Conservation (phyloP, 2,888 invertebrate genomes). For the Pseudoips prasinana region DNA sequence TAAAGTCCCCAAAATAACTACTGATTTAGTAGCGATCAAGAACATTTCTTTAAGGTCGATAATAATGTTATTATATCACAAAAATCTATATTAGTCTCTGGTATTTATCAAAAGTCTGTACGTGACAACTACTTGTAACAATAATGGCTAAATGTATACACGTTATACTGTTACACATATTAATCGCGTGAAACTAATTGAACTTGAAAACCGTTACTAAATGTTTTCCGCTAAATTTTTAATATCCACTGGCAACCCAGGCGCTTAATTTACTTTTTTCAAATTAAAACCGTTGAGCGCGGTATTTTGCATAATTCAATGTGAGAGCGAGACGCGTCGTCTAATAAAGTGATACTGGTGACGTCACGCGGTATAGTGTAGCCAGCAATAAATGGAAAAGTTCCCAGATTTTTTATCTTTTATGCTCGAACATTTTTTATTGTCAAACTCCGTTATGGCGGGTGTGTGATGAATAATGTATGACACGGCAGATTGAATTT, state of each 20-base stretch:
- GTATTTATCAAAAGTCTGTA: no score
- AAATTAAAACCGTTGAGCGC: conserved; percentile 34
- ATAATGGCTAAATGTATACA: no score
- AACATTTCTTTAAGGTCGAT: no score
- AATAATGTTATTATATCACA: no score
- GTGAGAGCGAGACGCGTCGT: conserved; percentile 23
- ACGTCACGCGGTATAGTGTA: conserved; percentile 26
- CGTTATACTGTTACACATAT: not conserved
- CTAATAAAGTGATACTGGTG: conserved; percentile 20
- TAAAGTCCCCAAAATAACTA: no score
- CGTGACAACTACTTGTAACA: no score
- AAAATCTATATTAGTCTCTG: no score
- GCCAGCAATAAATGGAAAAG: conserved; percentile 29
- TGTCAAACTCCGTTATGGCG: conserved; percentile 17
- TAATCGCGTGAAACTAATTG: conserved; percentile 20
- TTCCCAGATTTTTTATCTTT: conserved; percentile 20
- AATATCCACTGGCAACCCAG: conserved; percentile 32
- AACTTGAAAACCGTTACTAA: conserved; percentile 6
- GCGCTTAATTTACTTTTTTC: conserved; percentile 36
- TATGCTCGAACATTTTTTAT: conserved; percentile 17
- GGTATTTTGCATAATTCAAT: conserved; percentile 44
- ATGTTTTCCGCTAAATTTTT: conserved; percentile 12
- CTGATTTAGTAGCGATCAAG: no score
- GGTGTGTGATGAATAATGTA: conserved; percentile 22
- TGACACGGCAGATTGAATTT: conserved; percentile 16